phyloP scores from a whole-genome alignment of 2,113 vertebrate genomes.

The Loxodonta africana region DNA sequence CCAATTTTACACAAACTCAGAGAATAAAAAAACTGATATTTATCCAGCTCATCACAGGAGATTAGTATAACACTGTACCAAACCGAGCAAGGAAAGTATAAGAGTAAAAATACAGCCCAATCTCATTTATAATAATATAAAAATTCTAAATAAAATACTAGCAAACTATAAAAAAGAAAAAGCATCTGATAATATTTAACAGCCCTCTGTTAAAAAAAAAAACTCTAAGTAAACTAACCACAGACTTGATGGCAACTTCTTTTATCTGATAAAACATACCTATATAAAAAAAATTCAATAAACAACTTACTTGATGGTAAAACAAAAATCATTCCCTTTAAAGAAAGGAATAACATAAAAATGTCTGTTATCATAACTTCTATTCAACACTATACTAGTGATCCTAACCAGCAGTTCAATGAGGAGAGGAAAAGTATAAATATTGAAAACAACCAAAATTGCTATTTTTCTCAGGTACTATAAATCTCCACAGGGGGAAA shows the following conservation, averaged over 20 bases:
- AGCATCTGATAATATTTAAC: background rate
- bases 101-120: background rate
- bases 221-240: too few relatives aligned
- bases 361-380: background rate
- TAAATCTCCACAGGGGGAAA: slow-evolving; percentile 32
- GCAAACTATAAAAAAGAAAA: background rate
- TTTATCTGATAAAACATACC: background rate
- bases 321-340: slow-evolving; percentile 11
- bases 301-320: background rate
- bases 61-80: too few relatives aligned
- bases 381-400: background rate
- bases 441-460: slow-evolving; percentile 49
- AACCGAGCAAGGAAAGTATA: background rate
- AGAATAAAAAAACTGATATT: too few relatives aligned
- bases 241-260: background rate
- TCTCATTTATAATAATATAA: background rate
- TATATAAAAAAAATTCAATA: background rate
- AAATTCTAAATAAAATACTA: background rate
- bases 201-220: too few relatives aligned
- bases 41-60: too few relatives aligned
- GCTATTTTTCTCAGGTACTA: slow-evolving; percentile 15
- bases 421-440: background rate
- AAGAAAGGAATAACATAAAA: too few relatives aligned
- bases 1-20: background rate
- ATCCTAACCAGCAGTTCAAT: background rate